Evolutionary conservation across 1,140 invertebrate species (phyloP), one percentile per base, ranked within the genome.

Genomic region (Drosophila navojoa): DNA sequence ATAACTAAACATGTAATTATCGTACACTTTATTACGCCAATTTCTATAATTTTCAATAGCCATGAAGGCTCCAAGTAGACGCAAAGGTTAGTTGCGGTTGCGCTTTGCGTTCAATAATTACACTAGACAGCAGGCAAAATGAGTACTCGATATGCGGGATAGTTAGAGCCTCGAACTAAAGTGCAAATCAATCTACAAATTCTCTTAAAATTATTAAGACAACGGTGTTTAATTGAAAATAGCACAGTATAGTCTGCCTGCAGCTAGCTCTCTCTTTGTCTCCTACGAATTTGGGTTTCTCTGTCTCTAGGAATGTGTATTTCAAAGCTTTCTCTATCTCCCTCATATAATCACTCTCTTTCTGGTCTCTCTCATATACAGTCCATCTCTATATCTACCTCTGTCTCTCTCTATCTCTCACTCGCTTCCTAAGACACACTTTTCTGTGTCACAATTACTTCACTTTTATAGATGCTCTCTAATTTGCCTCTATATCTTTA

Each of bases 1-100:
- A 90, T 77, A 71, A 62, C 84, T 80, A 90, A 91, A 91, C 78
- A 73, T 90, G 84, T 76, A 90, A 91, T 90, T 90, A 91, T 90
- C 76, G 75, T 89, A 61, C 89, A 91, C 80, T 90, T 91, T 91
- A 91, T 90, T 90, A 91, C 71, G 72, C 72, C 84, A 90, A 90
- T 91, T 85, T 90, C 75, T 69, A 69, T 80, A 89, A 91, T 89
- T 90, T 77, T 55, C 77, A 71, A 79, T 78, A 81, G 76, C 82
- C 85, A 79, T 82, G 82, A 90, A 70, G 58, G 66, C 66, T 52
- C 35, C 74, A 59, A 71, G 59, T 76, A 22, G 66, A 22, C 61
- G 11, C 53, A 60, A 77, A 72, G 85, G 74, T 80, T 90, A 76
- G 45, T 68, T 90, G 85, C 53, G 84, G 85, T 87, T 84, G 22